Percentiles rank a stretch among this genome's conserved stretches.
phyloP scores from a whole-genome alignment of 1,140 invertebrate species.

The Drosophila teissieri region DNA sequence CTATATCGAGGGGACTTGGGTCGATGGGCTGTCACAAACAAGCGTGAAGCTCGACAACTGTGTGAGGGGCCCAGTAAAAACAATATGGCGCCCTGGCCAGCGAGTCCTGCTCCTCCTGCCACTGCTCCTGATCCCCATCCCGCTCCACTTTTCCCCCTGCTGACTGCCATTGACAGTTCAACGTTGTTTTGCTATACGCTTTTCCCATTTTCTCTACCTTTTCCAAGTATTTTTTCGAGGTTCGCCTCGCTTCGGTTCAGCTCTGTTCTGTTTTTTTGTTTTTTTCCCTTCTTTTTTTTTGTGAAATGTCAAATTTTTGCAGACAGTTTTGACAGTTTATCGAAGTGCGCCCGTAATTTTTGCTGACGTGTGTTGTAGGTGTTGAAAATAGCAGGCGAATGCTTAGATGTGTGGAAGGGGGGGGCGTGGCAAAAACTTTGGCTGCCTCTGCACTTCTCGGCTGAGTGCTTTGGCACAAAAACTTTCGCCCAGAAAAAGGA shows the following conservation, averaged over 20 bases:
- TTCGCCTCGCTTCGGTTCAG: conserved; percentile 2
- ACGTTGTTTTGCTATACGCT: conserved; percentile 72
- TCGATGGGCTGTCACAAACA: conserved; percentile 72
- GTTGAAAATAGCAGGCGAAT: conserved; percentile 56
- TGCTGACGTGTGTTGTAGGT: conserved; percentile 79
- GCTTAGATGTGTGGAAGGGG: not conserved
- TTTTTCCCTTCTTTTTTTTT: conserved; percentile 40
- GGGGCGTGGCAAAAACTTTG: conserved; percentile 42
- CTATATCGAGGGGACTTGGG: conserved; percentile 9
- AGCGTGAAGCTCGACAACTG: conserved; percentile 79
- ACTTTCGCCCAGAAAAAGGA: conserved; percentile 38
- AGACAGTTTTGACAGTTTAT: conserved; percentile 83
- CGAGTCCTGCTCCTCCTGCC: conserved; percentile 5
- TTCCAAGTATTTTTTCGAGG: conserved; percentile 39
- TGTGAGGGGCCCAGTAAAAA: conserved; percentile 72
- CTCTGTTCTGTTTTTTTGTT: conserved; percentile 16
- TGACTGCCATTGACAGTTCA: conserved; percentile 76
- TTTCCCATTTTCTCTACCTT: conserved; percentile 41
- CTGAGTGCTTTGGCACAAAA: conserved; percentile 57
- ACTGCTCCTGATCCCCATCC: not conserved
- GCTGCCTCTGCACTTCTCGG: conserved; percentile 66
- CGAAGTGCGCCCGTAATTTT: conserved; percentile 79
- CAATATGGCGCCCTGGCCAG: conserved; percentile 77
- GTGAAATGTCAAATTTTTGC: conserved; percentile 81
- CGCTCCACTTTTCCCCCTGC: conserved; percentile 29